Base-by-base conservation (phyloP, 2,797 vertebrate species). In the Dendrocincla fuliginosa region DNA sequence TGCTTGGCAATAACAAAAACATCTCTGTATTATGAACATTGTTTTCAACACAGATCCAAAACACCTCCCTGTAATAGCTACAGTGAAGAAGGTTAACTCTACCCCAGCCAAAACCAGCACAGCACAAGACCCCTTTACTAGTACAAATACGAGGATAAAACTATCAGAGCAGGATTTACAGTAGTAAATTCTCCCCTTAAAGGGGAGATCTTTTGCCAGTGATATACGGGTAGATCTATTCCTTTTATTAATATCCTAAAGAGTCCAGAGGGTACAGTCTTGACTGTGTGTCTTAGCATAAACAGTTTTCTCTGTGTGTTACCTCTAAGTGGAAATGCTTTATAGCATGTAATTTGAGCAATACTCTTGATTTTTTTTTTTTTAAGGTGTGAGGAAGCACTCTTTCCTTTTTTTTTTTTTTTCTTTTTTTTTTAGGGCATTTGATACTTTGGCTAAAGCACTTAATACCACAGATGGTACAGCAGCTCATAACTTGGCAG, bases 361-460 rank as follows among this genome's bases (percentile, higher is more conserved):
- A 19, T 74, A 25, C n/a, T 56, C 9, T 80, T 80, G 44, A n/a
- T 30, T 30, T 30, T 52, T 50, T 22, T 12, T 42, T 46, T 53
- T 46, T 84, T 64, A 60, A 47, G 49, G 13, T 84, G 10, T 82
- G 55, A 92, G 23, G 52, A 92, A 80, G 42, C 3, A 23, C 13
- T 53, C 30, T 76, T 76, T 69, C 55, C 59, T 56, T 77, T 67
- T 95, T n/a, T 22, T 71, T 91, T 71, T 10, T 41, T 13, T 14
- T 47, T 4, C 5, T 93, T 86, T 78, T 79, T 63, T 80, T 91
- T 61, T 6, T 97, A 99, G 99, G 98, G 99, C 99, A 97, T 99
- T 99, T 96, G 99, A 99, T 97, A 99, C 99, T 77, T 98, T 99
- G 98, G 99, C 99, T 96, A 99, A 99, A 99, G 99, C 99, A 79